Conservation (phyloP, 2,113 vertebrate species). For the Chloebia gouldiae region DNA sequence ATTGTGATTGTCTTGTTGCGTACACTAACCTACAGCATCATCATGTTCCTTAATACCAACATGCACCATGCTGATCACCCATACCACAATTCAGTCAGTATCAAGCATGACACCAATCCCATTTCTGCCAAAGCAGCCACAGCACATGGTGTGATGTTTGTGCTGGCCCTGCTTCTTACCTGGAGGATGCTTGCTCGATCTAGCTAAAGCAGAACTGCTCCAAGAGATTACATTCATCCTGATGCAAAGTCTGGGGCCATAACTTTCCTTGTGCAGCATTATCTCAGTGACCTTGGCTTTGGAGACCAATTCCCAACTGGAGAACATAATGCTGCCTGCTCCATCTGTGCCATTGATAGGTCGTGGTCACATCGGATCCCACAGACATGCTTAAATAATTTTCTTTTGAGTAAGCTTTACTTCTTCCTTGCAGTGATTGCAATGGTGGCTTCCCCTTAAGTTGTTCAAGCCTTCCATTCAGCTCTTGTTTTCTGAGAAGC, state of each 20-base stretch:
- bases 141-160: not conserved
- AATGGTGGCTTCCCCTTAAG: not conserved
- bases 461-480: not conserved
- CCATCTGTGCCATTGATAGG: not conserved
- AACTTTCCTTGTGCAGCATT: not conserved
- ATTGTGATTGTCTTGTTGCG: not conserved
- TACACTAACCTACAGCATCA: not conserved
- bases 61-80: accelerated
- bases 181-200: not conserved
- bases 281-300: not conserved
- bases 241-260: not conserved
- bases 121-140: not conserved
- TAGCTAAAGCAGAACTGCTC: not conserved
- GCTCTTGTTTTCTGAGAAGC: not conserved
- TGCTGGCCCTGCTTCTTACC: not conserved
- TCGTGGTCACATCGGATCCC: not conserved
- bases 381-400: not conserved
- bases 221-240: not conserved
- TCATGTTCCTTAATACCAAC: accelerated
- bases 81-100: not conserved
- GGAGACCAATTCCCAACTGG: not conserved
- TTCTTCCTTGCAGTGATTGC: not conserved
- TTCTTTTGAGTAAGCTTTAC: not conserved
- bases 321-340: not conserved
- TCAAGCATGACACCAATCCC: not conserved